phyloP scores from a whole-genome alignment of 2,888 invertebrate genomes.

The Ditylenchus weischeri region DNA sequence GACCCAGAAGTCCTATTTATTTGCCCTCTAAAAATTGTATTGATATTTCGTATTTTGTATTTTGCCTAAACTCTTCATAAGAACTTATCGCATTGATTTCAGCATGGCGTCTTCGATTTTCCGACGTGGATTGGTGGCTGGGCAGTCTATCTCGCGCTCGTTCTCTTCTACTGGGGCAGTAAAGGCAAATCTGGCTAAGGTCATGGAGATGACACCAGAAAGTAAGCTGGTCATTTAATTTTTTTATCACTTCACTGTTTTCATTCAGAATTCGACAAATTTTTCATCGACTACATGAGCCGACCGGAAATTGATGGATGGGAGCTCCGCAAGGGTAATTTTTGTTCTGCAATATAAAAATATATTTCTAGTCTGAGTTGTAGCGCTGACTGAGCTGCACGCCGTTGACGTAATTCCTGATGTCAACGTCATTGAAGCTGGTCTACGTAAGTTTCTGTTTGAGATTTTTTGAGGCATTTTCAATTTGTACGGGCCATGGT shows the following conservation, averaged over 20 bases:
- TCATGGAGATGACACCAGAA: conserved; percentile 37
- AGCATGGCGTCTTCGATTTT: too few relatives aligned
- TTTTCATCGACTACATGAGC: conserved; percentile 57
- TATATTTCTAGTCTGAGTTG: conserved; percentile 24
- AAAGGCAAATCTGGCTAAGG: too few relatives aligned
- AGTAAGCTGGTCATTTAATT: conserved; percentile 14
- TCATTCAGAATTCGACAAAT: conserved; percentile 55
- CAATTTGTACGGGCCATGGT: too few relatives aligned
- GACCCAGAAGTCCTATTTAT: too few relatives aligned
- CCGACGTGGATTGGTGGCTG: too few relatives aligned
- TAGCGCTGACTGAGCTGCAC: conserved; percentile 57
- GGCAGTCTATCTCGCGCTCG: too few relatives aligned
- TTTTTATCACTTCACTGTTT: background rate
- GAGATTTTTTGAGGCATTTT: too few relatives aligned
- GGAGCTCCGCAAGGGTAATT: conserved; percentile 57
- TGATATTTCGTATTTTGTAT: too few relatives aligned
- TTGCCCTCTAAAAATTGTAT: too few relatives aligned
- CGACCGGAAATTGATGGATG: conserved; percentile 58
- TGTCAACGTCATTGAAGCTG: conserved; percentile 57
- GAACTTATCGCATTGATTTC: too few relatives aligned
- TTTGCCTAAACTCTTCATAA: too few relatives aligned
- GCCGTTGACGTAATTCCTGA: conserved; percentile 58
- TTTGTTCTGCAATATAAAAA: background rate
- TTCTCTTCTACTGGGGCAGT: too few relatives aligned
- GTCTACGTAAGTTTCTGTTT: conserved; percentile 36